Conservation (phyloP, 2,113 vertebrate genomes). For the Hippolais icterina region DNA sequence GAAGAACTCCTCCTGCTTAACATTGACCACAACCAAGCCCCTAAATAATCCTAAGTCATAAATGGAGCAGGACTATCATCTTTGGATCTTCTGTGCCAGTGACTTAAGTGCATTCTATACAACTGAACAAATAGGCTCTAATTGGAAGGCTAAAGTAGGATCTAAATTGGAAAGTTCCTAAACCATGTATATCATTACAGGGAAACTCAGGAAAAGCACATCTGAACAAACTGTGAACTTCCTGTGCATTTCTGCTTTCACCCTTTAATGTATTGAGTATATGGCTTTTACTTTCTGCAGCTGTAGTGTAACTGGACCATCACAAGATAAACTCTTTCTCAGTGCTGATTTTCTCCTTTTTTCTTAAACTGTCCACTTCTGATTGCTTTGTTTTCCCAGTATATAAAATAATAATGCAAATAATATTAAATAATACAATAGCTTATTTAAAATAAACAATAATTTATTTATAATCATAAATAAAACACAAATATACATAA, state of each 20-base stretch:
- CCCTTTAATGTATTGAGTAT: neutral
- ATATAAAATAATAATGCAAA: neutral
- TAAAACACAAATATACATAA: neutral
- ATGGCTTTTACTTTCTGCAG: neutral
- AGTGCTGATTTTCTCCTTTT: neutral
- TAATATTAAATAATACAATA: neutral
- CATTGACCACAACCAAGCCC: rapidly evolving
- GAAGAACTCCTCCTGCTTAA: neutral
- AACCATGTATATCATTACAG: neutral
- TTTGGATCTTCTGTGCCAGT: neutral
- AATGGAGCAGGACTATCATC: neutral
- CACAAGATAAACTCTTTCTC: neutral
- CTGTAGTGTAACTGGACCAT: neutral
- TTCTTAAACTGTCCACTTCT: neutral
- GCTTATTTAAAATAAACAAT: neutral
- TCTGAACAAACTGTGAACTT: neutral
- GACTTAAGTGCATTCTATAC: neutral
- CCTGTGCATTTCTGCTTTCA: neutral
- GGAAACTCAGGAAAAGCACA: neutral
- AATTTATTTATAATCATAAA: neutral
- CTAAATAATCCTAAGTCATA: neutral
- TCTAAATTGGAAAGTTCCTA: neutral
- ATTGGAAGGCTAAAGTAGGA: neutral
- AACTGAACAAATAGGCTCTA: neutral
- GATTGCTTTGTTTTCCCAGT: neutral